Percentiles rank a stretch among this genome's conserved stretches.
These are phyloP conservation scores for Temnothorax nylanderi DNA, from an alignment of 1,140 invertebrate species.

Conservation along the genomic window DNA sequence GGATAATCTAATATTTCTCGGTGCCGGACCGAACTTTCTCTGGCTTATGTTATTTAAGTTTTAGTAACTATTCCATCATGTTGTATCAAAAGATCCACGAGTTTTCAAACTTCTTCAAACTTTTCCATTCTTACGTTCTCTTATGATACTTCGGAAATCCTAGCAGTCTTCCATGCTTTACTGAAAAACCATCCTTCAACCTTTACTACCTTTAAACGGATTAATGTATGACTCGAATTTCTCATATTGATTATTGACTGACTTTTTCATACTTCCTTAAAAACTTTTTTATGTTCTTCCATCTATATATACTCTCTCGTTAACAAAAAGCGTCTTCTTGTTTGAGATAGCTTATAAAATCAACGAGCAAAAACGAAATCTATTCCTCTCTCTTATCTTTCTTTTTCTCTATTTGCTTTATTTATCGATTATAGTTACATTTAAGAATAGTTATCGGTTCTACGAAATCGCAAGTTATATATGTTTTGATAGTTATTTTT, in stretches of 20 bases:
- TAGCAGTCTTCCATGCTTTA: not conserved
- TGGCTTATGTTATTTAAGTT: conserved; percentile 6
- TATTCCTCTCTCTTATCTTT: not conserved
- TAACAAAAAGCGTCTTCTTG: not conserved
- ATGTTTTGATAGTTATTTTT: conserved; percentile 12
- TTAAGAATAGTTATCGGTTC: not conserved
- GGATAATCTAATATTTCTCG: conserved; percentile 7
- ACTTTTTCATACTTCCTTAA: not conserved
- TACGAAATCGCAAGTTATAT: not conserved
- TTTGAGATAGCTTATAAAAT: not conserved
- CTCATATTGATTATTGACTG: not conserved
- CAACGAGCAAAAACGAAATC: not conserved
- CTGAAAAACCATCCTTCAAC: not conserved
- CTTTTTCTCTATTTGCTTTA: not conserved
- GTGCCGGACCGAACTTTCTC: not conserved
- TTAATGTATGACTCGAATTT: not conserved
- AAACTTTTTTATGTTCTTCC: not conserved
- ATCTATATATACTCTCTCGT: not conserved
- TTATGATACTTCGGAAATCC: not conserved
- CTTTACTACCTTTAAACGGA: not conserved
- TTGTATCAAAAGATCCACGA: not conserved
- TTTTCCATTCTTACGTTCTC: not conserved
- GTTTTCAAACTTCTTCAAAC: not conserved
- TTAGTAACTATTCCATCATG: conserved; percentile 1
- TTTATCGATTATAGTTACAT: not conserved